These are phyloP conservation scores for Proisotoma minuta DNA, from an alignment of 2,888 invertebrate species.

Conservation along the genomic window DNA sequence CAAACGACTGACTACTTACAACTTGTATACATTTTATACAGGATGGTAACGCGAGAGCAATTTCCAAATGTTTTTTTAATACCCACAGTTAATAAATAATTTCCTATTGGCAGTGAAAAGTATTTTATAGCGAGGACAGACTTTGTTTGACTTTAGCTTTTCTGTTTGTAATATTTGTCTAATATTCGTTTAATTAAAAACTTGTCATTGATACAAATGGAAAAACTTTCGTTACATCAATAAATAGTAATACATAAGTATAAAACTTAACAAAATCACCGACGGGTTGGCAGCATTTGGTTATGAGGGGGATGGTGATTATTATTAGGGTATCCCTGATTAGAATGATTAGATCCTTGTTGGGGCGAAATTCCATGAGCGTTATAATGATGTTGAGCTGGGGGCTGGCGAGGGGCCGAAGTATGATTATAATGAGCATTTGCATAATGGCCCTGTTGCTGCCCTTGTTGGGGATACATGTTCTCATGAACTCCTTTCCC, in stretches of 20 bases:
- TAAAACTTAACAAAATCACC: slow-evolving; percentile 29
- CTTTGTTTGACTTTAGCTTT: background rate
- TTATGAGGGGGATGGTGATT: slow-evolving; percentile 31
- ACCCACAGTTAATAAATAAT: background rate
- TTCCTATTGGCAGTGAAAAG: slow-evolving; percentile 7
- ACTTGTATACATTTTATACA: no score
- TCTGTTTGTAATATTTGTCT: background rate
- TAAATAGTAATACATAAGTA: no score
- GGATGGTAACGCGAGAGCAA: no score
- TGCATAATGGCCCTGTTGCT: slow-evolving; percentile 23
- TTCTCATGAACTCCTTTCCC: slow-evolving; percentile 21
- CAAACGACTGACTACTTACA: no score
- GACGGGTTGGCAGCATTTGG: slow-evolving; percentile 40
- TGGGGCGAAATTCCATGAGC: slow-evolving; percentile 25
- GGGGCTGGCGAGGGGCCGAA: slow-evolving; percentile 19
- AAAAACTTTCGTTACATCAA: no score
- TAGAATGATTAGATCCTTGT: slow-evolving; percentile 8
- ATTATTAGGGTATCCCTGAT: slow-evolving; percentile 24
- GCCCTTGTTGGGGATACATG: slow-evolving; percentile 23
- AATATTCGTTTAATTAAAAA: background rate
- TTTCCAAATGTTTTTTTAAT: background rate
- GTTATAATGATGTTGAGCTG: slow-evolving; percentile 23
- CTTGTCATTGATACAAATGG: background rate
- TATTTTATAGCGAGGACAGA: background rate
- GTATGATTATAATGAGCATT: slow-evolving; percentile 18